phyloP scores from a whole-genome alignment of 2,888 invertebrate genomes.

The Caenorhabditis angaria region DNA sequence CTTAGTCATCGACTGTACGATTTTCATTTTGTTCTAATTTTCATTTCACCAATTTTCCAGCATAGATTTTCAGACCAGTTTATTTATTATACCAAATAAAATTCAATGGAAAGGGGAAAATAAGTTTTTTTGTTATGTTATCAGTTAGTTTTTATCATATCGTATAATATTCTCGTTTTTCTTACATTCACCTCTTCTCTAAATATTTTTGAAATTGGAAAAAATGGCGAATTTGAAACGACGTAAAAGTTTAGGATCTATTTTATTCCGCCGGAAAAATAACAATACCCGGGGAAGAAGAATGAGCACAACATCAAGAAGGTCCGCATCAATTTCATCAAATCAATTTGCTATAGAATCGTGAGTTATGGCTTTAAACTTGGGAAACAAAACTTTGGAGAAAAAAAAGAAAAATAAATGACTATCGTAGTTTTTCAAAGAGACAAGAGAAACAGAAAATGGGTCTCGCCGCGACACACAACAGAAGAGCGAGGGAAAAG shows the following conservation, averaged over 20 bases:
- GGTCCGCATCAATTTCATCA: background rate
- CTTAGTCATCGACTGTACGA: background rate
- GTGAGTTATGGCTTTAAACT: background rate
- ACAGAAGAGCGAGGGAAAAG: too few relatives aligned
- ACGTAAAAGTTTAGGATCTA: constrained; percentile 5
- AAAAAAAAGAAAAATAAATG: too few relatives aligned
- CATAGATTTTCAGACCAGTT: too few relatives aligned
- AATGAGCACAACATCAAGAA: background rate
- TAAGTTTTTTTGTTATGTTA: background rate
- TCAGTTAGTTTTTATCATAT: constrained; percentile 4
- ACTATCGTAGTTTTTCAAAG: too few relatives aligned
- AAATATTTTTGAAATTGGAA: background rate
- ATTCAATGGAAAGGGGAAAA: too few relatives aligned
- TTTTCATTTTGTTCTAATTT: too few relatives aligned
- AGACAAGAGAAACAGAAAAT: too few relatives aligned
- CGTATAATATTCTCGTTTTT: background rate
- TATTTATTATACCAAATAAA: too few relatives aligned
- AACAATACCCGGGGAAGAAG: background rate
- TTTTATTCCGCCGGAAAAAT: constrained; percentile 17
- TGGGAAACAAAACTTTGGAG: background rate
- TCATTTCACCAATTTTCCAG: too few relatives aligned
- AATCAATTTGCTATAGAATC: background rate
- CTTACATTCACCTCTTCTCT: background rate
- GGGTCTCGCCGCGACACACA: too few relatives aligned
- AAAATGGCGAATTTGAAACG: background rate